Base-by-base conservation (phyloP, 2,797 vertebrate genomes). In the Onychomys torridus region DNA sequence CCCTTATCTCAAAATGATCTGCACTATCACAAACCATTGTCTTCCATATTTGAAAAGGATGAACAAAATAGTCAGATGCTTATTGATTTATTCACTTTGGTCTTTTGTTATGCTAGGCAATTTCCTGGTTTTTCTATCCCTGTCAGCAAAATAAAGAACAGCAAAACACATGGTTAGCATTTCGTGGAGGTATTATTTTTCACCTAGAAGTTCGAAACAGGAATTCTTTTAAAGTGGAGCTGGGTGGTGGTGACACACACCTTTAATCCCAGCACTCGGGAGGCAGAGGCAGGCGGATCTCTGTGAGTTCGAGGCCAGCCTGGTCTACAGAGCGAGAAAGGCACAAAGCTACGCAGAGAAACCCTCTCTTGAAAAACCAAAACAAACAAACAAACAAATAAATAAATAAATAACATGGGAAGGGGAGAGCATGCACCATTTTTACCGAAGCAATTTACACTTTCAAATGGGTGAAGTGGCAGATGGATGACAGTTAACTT, bases 81-180 rank as follows among this genome's bases (percentile, higher is more conserved):
- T 97, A 97, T 95, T 95, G 94, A 98, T 97, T 98, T 96, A 97
- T 94, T 78, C 61, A 85, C 75, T 77, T 73, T 16, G 86, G 34
- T 84, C 21, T 79, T 79, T 83, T 95, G 95, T 85, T 93, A 96
- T 96, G 97, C 76, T 49, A 76, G 59, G 82, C 95, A 85, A 94
- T 98, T 96, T 91, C 82, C 83, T 23, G 75, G 77, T 89, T 97
- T 87, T 95, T 96, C 90, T 93, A 29, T 83, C n/a, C 40, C 32
- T 97, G 91, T 94, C 96, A 97, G 93, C 83, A 97, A 89, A 96
- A 98, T 96, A 90, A 88, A n/a, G 2, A 84, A 61, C 40, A 46
- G 43, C 76, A 46, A 61, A 85, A 85, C 3, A 67, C 23, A 85
- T 96, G 95, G 90, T 95, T 92, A 97, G 29, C 63, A 91, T 97